phyloP scores from a whole-genome alignment of 2,888 invertebrate species.

The Rhorus exstirpatorius region DNA sequence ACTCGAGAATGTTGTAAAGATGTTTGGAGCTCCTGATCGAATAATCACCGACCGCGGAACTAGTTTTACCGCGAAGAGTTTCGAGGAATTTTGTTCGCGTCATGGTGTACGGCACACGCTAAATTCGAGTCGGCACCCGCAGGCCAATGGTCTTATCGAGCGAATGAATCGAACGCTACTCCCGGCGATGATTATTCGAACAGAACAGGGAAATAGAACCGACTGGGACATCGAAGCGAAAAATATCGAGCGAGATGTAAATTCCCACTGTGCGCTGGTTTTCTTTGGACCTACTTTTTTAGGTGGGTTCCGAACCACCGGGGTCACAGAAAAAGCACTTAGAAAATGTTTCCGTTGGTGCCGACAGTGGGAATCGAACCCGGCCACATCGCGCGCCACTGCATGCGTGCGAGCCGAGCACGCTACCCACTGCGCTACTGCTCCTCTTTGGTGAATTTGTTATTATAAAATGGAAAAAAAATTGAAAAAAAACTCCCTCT shows the following conservation, averaged over 20 bases:
- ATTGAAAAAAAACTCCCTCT: too few relatives aligned
- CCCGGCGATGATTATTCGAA: conserved; percentile 45
- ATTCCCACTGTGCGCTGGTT: too few relatives aligned
- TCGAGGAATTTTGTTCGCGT: conserved; percentile 52
- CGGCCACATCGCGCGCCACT: too few relatives aligned
- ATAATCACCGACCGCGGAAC: conserved; percentile 73
- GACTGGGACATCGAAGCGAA: conserved; percentile 34
- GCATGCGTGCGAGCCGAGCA: too few relatives aligned
- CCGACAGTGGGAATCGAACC: too few relatives aligned
- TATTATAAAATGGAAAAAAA: too few relatives aligned
- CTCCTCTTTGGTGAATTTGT: too few relatives aligned
- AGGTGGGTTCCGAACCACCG: too few relatives aligned
- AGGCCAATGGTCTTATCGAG: conserved; percentile 65
- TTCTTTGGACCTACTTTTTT: too few relatives aligned
- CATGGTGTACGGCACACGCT: conserved; percentile 64
- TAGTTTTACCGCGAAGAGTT: conserved; percentile 60
- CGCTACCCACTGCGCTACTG: too few relatives aligned
- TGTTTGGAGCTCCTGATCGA: conserved; percentile 67
- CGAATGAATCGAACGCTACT: conserved; percentile 62
- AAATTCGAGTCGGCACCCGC: conserved; percentile 63
- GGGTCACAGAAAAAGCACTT: too few relatives aligned
- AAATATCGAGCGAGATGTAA: conserved; percentile 65
- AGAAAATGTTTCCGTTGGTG: too few relatives aligned
- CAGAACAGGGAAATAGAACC: conserved; percentile 22
- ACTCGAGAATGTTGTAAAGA: conserved; percentile 66